These are phyloP conservation scores for Apis cerana DNA, from an alignment of 1,140 invertebrate genomes.

Conservation along the genomic window DNA sequence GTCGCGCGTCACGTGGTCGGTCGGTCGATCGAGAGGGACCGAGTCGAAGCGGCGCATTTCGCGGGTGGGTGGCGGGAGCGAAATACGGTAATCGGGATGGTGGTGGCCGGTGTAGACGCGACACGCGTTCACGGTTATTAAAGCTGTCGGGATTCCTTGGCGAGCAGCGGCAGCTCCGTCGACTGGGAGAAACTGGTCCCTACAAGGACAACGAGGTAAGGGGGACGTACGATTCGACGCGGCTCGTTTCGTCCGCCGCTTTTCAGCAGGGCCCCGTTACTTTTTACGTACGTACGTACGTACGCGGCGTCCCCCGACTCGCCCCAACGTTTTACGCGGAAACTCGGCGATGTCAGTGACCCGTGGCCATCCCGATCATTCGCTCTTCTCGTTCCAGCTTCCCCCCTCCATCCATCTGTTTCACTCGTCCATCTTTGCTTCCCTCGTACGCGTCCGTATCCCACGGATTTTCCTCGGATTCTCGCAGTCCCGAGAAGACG, in stretches of 20 bases:
- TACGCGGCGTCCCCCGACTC: slow-evolving; percentile 54
- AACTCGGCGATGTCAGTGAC: slow-evolving; percentile 68
- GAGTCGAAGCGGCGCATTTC: too few relatives aligned
- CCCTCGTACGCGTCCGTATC: background rate
- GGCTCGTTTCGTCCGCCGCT: slow-evolving; percentile 58
- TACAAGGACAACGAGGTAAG: slow-evolving; percentile 74
- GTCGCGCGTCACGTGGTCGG: slow-evolving; percentile 5
- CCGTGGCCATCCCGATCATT: slow-evolving; percentile 64
- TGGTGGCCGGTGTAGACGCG: background rate
- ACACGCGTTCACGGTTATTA: slow-evolving; percentile 2
- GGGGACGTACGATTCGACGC: slow-evolving; percentile 66
- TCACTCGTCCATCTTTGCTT: background rate
- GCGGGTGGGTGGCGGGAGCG: background rate
- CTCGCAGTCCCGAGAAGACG: background rate
- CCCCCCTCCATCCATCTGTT: too few relatives aligned
- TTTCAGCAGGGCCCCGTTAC: slow-evolving; percentile 70
- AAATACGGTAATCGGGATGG: slow-evolving; percentile 26
- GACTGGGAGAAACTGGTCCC: slow-evolving; percentile 58
- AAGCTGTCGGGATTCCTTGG: slow-evolving; percentile 35
- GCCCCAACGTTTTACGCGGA: slow-evolving; percentile 63
- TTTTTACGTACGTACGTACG: slow-evolving; percentile 69
- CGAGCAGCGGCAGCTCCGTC: background rate
- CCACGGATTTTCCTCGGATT: background rate
- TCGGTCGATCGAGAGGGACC: too few relatives aligned
- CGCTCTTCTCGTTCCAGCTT: slow-evolving; percentile 45